Percentiles rank a stretch among this genome's conserved stretches.
phyloP scores from a whole-genome alignment of 2,888 invertebrate species.

The Pilophorus perplexus region DNA sequence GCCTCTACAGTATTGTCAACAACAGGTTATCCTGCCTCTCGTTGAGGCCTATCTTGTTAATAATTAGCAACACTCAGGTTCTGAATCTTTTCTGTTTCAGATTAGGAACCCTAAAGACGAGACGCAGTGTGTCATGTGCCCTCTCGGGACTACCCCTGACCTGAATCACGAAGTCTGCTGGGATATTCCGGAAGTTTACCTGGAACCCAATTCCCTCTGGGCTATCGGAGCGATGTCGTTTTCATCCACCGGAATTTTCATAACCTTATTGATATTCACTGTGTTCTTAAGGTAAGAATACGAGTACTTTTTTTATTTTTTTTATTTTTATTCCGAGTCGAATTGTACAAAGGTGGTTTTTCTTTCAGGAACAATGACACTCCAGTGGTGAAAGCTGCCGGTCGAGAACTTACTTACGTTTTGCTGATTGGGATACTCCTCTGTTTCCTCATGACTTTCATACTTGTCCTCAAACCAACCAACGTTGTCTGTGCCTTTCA shows the following conservation, averaged over 20 bases:
- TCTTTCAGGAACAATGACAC: constrained; percentile 73
- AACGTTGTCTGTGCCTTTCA: constrained; percentile 87
- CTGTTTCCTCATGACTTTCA: constrained; percentile 91
- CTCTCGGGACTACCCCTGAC: constrained; percentile 56
- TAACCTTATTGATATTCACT: constrained; percentile 71
- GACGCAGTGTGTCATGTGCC: constrained; percentile 79
- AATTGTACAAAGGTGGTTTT: too few relatives aligned
- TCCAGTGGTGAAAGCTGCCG: constrained; percentile 95
- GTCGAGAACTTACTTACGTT: constrained; percentile 84
- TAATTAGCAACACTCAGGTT: too few relatives aligned
- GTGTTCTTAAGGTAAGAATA: constrained; percentile 65
- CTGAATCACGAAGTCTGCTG: constrained; percentile 50
- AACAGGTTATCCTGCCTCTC: too few relatives aligned
- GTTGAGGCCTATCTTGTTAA: too few relatives aligned
- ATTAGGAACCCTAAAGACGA: constrained; percentile 76
- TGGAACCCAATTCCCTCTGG: constrained; percentile 79
- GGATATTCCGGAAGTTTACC: constrained; percentile 78
- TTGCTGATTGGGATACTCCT: constrained; percentile 82
- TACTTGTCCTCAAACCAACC: constrained; percentile 80
- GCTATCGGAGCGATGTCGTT: constrained; percentile 84
- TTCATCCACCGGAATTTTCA: constrained; percentile 75
- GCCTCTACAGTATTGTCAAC: too few relatives aligned
- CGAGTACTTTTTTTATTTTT: background rate
- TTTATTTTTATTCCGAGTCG: too few relatives aligned
- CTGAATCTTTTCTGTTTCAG: constrained; percentile 58